These are phyloP conservation scores for Latrodectus geometricus DNA, from an alignment of 1,140 invertebrate species.

Conservation along the genomic window DNA sequence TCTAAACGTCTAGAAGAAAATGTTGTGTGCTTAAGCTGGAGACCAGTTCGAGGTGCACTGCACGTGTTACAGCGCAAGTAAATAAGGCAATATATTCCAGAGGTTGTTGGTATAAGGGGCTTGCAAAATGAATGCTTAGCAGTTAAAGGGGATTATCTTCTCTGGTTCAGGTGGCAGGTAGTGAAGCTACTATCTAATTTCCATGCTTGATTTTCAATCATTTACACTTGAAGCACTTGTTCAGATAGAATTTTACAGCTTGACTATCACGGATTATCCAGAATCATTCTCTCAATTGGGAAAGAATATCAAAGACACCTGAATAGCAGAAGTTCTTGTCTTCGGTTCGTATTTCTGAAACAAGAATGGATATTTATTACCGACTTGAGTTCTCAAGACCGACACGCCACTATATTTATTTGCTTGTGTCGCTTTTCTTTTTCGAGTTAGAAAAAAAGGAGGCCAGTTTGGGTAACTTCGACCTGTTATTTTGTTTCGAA, in stretches of 20 bases:
- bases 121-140: background rate
- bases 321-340: background rate
- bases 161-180: background rate
- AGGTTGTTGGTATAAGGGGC: background rate
- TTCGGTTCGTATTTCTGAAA: too few relatives aligned
- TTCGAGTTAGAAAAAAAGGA: too few relatives aligned
- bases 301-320: background rate
- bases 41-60: background rate
- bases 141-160: background rate
- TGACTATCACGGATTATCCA: background rate
- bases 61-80: background rate
- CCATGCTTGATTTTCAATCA: slow-evolving; percentile 2
- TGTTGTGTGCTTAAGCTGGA: background rate
- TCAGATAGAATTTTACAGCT: background rate
- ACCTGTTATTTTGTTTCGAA: too few relatives aligned
- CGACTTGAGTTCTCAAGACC: too few relatives aligned
- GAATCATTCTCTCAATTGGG: background rate
- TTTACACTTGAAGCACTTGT: background rate
- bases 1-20: too few relatives aligned
- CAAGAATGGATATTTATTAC: too few relatives aligned
- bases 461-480: too few relatives aligned
- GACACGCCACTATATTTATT: too few relatives aligned
- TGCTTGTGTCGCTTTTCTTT: too few relatives aligned
- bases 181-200: slow-evolving; percentile 5
- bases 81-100: background rate